Evolutionary conservation across 2,888 invertebrate genomes (phyloP), one percentile per base, ranked within the genome.

Genomic region (Barypeithes pellucidus): DNA sequence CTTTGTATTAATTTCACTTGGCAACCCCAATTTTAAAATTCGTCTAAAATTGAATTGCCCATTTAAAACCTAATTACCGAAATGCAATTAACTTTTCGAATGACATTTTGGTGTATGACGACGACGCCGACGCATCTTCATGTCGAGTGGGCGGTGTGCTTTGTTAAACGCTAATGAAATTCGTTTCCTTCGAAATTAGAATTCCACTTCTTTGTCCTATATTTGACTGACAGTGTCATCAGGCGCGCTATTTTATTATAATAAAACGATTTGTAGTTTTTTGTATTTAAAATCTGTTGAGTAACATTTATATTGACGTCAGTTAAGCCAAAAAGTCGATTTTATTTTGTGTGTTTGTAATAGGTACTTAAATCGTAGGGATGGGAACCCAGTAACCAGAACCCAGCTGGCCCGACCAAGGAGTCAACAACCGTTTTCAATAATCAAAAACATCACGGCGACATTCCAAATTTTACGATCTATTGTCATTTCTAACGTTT

Each of bases 401-500:
- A 29, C 29, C 29, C 41, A 41, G 12, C n/a, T n/a, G 12, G 41
- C 20, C 20, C 22, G n/a, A 7, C 24, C 24, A 9, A 18, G 18
- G 16, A 14, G 54, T 57, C 18, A 57, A 57, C 14, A 57, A 57
- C 54, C 54, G 33, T 57, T 57, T 57, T 24, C 5, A 57, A 57
- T n/a, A 57, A 36, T 18, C 11, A 33, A 33, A 16, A 57, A 16
- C 33, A 11, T 29, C 22, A 57, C 54, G 16, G 50, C 22, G 22
- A 57, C 54, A 57, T 57, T 57, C 54, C 54, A 33, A 57, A 33
- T 11, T 16, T 57, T 57, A 57, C 54, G 54, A 57, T 33, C 54
- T 24, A 57, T 57, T 57, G 54, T 57, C 54, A 57, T 14, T 29
- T 57, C 11, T 57, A 8, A 18, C 14, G 16, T 9, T 57, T 57